Evolutionary conservation across 1,140 invertebrate species (phyloP).

Genomic region (Dryas iulia): DNA sequence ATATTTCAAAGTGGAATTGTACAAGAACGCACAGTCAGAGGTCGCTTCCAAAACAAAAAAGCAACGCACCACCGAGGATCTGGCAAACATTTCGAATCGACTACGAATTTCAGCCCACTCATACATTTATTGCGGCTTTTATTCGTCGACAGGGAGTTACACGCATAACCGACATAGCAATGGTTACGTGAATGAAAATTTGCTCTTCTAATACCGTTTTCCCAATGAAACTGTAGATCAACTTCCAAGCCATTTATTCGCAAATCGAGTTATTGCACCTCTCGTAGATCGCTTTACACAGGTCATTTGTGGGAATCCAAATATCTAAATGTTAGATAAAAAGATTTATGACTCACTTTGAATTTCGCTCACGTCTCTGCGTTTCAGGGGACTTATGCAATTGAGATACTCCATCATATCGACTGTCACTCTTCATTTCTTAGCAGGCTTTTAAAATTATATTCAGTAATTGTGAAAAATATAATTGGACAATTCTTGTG

Average conservation of each 20-base stretch:
- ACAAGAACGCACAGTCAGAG: constrained; percentile 47
- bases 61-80: constrained; percentile 36
- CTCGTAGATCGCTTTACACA: constrained; percentile 71
- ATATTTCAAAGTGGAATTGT: constrained; percentile 50
- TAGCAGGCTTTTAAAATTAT: not conserved
- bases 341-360: constrained; percentile 53
- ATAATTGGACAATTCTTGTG: not conserved
- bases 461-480: not conserved
- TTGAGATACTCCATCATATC: constrained; percentile 26
- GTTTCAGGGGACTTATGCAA: constrained; percentile 31
- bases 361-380: constrained; percentile 40
- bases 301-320: constrained; percentile 75
- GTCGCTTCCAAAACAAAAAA: constrained; percentile 56
- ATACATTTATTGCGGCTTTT: constrained; percentile 57
- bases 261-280: constrained; percentile 77
- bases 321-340: constrained; percentile 57
- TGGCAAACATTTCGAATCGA: constrained; percentile 29
- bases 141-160: constrained; percentile 42
- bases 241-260: constrained; percentile 76
- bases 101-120: constrained; percentile 35
- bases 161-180: constrained; percentile 50
- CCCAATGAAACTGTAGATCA: constrained; percentile 60
- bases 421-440: constrained; percentile 32
- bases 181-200: constrained; percentile 52
- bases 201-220: constrained; percentile 44